Evolutionary conservation across 2,888 invertebrate genomes (phyloP), one percentile per base, ranked within the genome.

Genomic region (Polydrusus tereticollis): DNA sequence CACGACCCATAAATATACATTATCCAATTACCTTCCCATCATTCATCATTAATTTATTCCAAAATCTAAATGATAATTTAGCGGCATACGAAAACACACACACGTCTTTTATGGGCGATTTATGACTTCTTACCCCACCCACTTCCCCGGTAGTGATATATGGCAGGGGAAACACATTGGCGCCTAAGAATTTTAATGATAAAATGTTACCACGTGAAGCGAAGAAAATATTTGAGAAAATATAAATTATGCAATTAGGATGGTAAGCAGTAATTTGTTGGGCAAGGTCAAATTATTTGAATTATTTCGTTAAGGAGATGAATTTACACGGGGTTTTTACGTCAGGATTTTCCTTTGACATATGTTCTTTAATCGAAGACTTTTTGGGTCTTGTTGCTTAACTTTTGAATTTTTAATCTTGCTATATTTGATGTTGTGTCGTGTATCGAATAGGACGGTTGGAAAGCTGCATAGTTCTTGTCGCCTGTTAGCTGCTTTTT

Each of bases 201-300:
- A 71, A 71, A 74, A 67, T 66, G 74, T 74, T 68, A 72, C 67
- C 71, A 71, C 64, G 65, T 67, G 66, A 36, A 21, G 63, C 38
- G 55, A 52, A 18, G 52, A 55, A 52, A 52, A 52, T 29, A 29
- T 52, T 52, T 52, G 52, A n/a, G 29, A 29, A 52, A 38, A 52
- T 50, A 68, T 78, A 74, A 78, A 73, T 77, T 77, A 77, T 43
- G 63, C 16, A 69, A 68, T 72, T 72, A 69, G 59, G 59, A 10
- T 47, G 57, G 62, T 52, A 69, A 47, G 57, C 26, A 63, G 29
- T 57, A 68, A 68, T 60, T 59, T 67, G 57, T 55, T 65, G 38
- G 7, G 65, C 18, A 12, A 65, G 65, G 55, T 65, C 55, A 52
- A 1, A 59, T 41, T 41, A 23, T 59, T 59, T 43, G 47, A 10